Percentiles rank a stretch among this genome's conserved stretches.
Evolutionary conservation across 2,113 vertebrate genomes (phyloP).

Genomic region (Jacana jacana): DNA sequence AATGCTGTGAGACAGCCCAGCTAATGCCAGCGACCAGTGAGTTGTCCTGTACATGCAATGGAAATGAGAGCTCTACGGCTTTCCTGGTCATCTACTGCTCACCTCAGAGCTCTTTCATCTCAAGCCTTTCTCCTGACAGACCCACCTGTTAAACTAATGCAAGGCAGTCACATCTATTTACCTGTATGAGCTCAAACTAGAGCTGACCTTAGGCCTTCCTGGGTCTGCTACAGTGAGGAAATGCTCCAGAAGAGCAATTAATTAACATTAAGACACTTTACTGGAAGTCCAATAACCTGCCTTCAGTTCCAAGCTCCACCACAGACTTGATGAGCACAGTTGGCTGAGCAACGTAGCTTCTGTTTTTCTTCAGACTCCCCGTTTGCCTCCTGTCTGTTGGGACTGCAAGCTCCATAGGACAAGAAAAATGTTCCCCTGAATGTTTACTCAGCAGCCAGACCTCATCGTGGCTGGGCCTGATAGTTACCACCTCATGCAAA

Average conservation of each 20-base stretch:
- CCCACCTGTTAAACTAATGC: not conserved
- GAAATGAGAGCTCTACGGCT: not conserved
- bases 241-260: fast-evolving
- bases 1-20: not conserved
- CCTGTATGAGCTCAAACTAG: not conserved
- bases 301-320: not conserved
- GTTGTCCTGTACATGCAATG: not conserved
- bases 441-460: slow-evolving; percentile 14
- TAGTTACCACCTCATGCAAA: not conserved
- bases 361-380: not conserved
- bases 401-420: not conserved
- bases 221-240: not conserved
- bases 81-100: not conserved
- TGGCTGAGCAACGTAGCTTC: not conserved
- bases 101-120: not conserved
- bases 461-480: not conserved
- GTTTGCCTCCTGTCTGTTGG: not conserved
- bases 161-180: not conserved
- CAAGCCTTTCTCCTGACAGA: not conserved
- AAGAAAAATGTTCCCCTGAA: slow-evolving; percentile 19
- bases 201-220: not conserved
- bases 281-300: not conserved
- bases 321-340: not conserved
- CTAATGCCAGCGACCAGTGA: not conserved
- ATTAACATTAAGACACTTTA: not conserved